phyloP scores from a whole-genome alignment of 2,113 vertebrate genomes.

The Podilymbus podiceps region DNA sequence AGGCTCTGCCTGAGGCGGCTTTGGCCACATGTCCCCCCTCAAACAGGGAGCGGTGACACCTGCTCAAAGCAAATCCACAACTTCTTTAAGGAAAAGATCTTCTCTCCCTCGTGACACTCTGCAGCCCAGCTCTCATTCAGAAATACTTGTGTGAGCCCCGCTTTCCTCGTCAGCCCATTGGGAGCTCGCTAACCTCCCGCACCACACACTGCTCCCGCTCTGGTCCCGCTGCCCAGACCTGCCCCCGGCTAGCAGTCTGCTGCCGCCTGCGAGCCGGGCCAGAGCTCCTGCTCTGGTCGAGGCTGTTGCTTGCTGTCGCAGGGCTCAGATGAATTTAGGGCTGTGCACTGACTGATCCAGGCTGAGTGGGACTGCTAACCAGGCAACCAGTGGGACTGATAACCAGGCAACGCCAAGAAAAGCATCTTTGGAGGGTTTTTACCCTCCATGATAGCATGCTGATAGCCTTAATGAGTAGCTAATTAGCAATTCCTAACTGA shows the following conservation, averaged over 20 bases:
- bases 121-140: background rate
- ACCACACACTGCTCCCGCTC: fast-evolving
- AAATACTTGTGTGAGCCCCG: background rate
- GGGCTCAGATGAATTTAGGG: background rate
- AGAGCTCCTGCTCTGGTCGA: background rate
- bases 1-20: background rate
- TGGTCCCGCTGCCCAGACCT: background rate
- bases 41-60: fast-evolving
- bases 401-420: background rate
- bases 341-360: background rate
- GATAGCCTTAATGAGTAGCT: background rate
- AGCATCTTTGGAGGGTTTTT: too few relatives aligned
- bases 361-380: background rate
- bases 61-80: background rate
- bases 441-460: background rate
- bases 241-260: background rate
- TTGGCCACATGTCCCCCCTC: background rate
- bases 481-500: background rate
- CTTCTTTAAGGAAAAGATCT: background rate
- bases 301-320: background rate
- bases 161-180: background rate
- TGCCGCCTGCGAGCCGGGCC: background rate
- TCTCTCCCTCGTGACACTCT: background rate
- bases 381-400: too few relatives aligned
- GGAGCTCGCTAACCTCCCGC: fast-evolving